These are phyloP conservation scores for Umimayanthus kanabou DNA, from an alignment of 92 coral and sea anemone genomes.

Conservation along the genomic window DNA sequence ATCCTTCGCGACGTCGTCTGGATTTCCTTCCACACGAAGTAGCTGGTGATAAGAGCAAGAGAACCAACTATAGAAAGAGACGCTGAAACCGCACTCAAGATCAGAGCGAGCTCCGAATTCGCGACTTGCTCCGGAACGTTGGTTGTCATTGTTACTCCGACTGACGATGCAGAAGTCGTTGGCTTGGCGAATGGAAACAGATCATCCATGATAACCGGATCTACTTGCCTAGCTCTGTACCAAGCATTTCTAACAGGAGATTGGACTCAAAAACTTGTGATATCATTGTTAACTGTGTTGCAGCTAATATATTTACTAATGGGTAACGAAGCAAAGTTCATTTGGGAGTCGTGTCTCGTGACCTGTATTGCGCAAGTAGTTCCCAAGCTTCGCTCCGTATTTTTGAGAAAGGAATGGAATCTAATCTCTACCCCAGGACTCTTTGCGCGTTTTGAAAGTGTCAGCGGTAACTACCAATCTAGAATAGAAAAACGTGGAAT, in stretches of 20 bases:
- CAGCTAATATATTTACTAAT: no score
- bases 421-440: no score
- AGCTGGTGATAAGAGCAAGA: conserved; percentile 67
- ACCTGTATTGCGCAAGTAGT: no score
- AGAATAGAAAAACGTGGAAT: conserved; percentile 20
- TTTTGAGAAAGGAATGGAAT: no score
- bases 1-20: conserved; percentile 80
- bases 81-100: conserved; percentile 51
- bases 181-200: neutral
- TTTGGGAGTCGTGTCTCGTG: no score
- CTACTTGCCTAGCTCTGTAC: neutral
- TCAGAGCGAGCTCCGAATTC: neutral
- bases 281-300: no score
- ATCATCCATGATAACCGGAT: neutral
- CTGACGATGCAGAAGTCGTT: neutral
- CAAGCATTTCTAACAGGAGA: neutral
- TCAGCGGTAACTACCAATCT: conserved; percentile 57
- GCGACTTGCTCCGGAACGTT: conserved; percentile 6
- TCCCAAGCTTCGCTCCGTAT: no score
- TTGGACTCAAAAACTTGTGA: neutral
- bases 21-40: conserved; percentile 82
- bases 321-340: no score
- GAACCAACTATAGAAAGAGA: conserved; percentile 78
- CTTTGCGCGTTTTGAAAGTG: neutral
- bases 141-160: neutral